Evolutionary conservation across 2,888 invertebrate genomes (phyloP), one percentile per base, ranked within the genome.

Genomic region (Phortica magna): DNA sequence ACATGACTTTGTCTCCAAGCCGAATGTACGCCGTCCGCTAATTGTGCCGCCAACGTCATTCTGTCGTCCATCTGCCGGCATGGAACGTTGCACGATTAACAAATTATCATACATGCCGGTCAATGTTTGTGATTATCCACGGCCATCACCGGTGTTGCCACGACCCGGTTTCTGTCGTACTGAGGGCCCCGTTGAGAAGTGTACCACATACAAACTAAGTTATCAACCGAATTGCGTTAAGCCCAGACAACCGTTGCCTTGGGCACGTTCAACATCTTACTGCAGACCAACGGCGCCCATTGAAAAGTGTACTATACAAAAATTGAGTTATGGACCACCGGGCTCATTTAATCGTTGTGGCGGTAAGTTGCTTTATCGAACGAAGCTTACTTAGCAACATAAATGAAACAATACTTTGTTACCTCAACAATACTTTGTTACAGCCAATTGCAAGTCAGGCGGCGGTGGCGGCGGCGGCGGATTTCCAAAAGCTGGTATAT

Each of bases 1-100:
- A 59, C 95, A 95, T 88, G 95, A 96, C 92, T 96, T 93, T 86
- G 94, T 95, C 43, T 93, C 94, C 0, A 95, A 95, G 84, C 94
- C 94, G 0, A 92, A 92, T 78, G 93, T 83, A 22, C 88, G 85
- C 1, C 88, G 91, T 14, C 74, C 78, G 4, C 89, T 89, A 2
- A 89, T 91, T 14, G 78, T 88, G 72, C 91, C 89, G 0, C 70
- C 77, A 0, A 83, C 88, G 1, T 82, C 88, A 7, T 90, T 92
- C 64, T 82, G 82, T 17, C 89, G 89, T 10, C 83, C 90, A 14
- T 82, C 79, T 19, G 89, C 83, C 1, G 83, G 84, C 55, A 83
- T 92, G 82, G 92, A 92, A 71, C 89, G 88, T 2, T 89, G 88
- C 68, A 92, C 92, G 3, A 84, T 91, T 43, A 91, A 91, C 76